Conservation (phyloP, 1,140 invertebrate genomes). For the Caerostris extrusa region DNA sequence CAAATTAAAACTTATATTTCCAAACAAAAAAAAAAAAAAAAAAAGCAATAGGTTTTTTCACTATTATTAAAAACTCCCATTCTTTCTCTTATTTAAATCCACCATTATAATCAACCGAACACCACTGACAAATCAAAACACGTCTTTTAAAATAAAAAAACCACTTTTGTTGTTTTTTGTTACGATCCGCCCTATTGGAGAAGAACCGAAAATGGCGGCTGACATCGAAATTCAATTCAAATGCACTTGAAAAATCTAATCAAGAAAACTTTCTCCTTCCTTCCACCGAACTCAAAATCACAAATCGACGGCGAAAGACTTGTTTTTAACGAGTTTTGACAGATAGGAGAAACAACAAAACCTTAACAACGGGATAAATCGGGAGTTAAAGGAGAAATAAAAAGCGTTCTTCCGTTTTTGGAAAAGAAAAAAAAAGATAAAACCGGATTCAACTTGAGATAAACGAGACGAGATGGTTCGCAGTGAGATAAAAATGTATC, state of each 20-base stretch:
- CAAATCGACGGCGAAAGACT: constrained; percentile 17
- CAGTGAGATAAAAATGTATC: constrained; percentile 43
- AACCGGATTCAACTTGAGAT: constrained; percentile 42
- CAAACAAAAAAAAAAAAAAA: not conserved
- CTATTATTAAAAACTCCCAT: too few species aligned
- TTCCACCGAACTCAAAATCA: constrained; percentile 59
- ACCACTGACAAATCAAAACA: constrained; percentile 11
- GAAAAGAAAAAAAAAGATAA: not conserved
- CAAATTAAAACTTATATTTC: not conserved
- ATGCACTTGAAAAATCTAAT: constrained; percentile 76
- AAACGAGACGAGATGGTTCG: constrained; percentile 56
- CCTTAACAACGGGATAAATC: constrained; percentile 59
- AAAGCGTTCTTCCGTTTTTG: not conserved
- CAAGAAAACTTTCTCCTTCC: constrained; percentile 56
- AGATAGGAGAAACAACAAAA: constrained; percentile 43
- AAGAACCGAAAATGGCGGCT: constrained; percentile 4
- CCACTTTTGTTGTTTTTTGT: not conserved
- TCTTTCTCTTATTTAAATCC: not conserved
- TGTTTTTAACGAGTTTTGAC: constrained; percentile 75
- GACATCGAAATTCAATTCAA: constrained; percentile 75
- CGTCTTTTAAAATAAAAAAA: not conserved
- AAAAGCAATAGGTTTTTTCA: not conserved
- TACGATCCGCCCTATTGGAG: not conserved
- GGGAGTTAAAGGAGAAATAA: constrained; percentile 23
- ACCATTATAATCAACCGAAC: too few species aligned